These are phyloP conservation scores for Cisticola juncidis DNA, from an alignment of 2,113 vertebrate genomes.

Conservation along the genomic window DNA sequence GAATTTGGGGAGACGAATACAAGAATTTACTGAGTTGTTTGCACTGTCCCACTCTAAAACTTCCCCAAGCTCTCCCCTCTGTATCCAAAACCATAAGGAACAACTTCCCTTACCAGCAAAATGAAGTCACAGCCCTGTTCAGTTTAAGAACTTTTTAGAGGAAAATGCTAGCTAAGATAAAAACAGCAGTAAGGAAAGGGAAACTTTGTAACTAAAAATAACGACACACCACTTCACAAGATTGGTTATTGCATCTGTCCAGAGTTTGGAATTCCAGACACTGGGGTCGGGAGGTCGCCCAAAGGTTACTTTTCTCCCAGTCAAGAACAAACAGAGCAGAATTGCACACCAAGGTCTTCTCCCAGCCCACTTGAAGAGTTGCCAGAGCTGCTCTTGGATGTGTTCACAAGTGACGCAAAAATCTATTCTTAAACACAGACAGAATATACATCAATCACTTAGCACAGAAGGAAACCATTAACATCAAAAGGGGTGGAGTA, in stretches of 20 bases:
- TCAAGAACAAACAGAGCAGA: slow-evolving; percentile 73
- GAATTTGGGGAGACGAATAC: background rate
- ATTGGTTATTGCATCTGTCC: slow-evolving; percentile 76
- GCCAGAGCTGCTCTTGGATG: slow-evolving; percentile 71
- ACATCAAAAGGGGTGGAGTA: slow-evolving; percentile 66
- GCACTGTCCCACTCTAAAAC: background rate
- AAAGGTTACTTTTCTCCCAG: slow-evolving; percentile 83
- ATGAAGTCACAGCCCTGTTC: slow-evolving; percentile 16
- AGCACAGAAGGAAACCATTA: slow-evolving; percentile 85
- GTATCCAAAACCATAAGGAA: background rate
- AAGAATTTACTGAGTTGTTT: background rate
- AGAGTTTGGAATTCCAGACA: slow-evolving; percentile 83
- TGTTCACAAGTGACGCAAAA: slow-evolving; percentile 76
- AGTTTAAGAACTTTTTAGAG: slow-evolving; percentile 51
- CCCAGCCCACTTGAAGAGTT: slow-evolving; percentile 60
- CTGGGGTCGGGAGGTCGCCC: slow-evolving; percentile 71
- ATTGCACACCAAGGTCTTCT: slow-evolving; percentile 57
- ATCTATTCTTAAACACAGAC: slow-evolving; percentile 79
- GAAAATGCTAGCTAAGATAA: slow-evolving; percentile 65
- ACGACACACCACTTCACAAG: slow-evolving; percentile 51
- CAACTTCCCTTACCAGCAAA: background rate
- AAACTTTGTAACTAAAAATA: slow-evolving; percentile 85
- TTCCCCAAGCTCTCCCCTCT: background rate
- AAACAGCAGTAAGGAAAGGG: slow-evolving; percentile 70
- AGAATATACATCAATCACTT: slow-evolving; percentile 75